These are phyloP conservation scores for Dryobates pubescens DNA, from an alignment of 2,797 vertebrate genomes.

Conservation along the genomic window DNA sequence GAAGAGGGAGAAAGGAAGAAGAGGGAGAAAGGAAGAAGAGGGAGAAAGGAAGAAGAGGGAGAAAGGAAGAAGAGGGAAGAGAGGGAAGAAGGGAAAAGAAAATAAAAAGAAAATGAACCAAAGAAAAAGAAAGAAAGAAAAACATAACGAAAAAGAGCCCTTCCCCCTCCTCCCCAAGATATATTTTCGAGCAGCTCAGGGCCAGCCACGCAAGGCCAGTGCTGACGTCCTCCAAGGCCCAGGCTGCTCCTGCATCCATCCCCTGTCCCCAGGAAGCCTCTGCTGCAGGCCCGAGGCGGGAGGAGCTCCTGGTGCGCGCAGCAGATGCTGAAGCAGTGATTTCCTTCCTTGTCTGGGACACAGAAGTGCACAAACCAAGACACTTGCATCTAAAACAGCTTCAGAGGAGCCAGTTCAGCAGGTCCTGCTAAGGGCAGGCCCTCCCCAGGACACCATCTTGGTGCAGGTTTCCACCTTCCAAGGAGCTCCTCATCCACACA, in stretches of 20 bases:
- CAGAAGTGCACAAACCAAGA: neutral
- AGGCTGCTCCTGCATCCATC: neutral
- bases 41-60: too few relatives aligned
- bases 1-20: too few relatives aligned
- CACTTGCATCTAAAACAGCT: neutral
- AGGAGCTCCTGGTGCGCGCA: rapidly evolving
- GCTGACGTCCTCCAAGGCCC: neutral
- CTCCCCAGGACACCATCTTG: rapidly evolving
- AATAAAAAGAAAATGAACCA: too few relatives aligned
- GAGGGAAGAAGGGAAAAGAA: too few relatives aligned
- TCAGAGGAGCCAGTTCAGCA: neutral
- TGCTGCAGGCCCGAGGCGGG: neutral
- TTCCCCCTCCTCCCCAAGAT: neutral
- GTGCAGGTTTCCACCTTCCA: neutral
- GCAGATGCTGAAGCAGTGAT: neutral
- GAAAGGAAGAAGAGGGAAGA: too few relatives aligned
- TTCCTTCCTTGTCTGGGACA: rapidly evolving
- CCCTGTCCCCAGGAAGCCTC: neutral
- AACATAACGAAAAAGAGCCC: too few relatives aligned
- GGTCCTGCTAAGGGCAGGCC: neutral
- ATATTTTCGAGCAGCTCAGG: neutral
- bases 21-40: too few relatives aligned
- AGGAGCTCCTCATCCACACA: neutral
- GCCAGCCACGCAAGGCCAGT: neutral
- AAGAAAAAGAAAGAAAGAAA: neutral